phyloP scores from a whole-genome alignment of 2,113 vertebrate genomes.

The Macroglossus sobrinus region DNA sequence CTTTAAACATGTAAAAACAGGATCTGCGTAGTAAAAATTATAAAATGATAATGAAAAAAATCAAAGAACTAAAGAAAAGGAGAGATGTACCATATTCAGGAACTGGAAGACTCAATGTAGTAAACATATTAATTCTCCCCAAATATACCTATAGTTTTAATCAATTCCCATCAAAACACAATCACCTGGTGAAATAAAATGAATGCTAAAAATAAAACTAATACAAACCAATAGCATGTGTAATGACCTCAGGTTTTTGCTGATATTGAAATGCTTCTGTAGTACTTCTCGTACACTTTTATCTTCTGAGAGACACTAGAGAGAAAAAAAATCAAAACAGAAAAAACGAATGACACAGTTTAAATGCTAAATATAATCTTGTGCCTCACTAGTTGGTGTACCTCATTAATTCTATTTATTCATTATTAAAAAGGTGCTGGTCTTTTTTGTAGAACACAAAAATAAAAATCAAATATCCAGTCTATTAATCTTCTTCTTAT shows the following conservation, averaged over 20 bases:
- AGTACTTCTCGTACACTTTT: slow-evolving; percentile 84
- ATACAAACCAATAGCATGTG: slow-evolving; percentile 88
- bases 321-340: background rate
- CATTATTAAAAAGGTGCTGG: background rate
- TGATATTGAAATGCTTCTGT: slow-evolving; percentile 87
- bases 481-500: background rate
- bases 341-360: background rate
- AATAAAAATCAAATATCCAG: slow-evolving; percentile 9
- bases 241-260: slow-evolving; percentile 90
- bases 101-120: background rate
- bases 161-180: background rate
- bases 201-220: background rate
- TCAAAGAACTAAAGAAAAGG: background rate
- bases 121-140: background rate
- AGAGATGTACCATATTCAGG: background rate
- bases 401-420: background rate
- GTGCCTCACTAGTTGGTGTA: background rate
- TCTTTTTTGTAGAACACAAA: background rate
- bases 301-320: slow-evolving; percentile 88
- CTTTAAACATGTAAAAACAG: background rate
- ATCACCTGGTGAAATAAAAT: background rate
- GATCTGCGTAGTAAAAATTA: background rate
- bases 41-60: slow-evolving; percentile 14
- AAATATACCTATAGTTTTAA: slow-evolving; percentile 17
- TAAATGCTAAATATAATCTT: background rate